Conservation (phyloP, 2,797 vertebrate species). For the Anableps anableps region DNA sequence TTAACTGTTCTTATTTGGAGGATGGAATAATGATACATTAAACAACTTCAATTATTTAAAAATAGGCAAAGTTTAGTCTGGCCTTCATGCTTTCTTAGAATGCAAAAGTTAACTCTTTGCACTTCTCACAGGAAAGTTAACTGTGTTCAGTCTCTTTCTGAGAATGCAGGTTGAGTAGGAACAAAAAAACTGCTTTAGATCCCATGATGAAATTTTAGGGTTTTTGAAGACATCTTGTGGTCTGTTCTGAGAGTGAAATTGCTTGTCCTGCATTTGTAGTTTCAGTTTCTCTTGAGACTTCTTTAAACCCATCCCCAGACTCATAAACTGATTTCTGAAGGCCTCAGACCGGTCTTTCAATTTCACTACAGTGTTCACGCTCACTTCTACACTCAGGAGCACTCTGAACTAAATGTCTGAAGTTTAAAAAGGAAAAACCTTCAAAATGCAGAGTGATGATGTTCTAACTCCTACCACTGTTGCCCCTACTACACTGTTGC, state of each 20-base stretch:
- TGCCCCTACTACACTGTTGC: too few species aligned
- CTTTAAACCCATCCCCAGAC: not conserved
- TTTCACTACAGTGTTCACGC: too few species aligned
- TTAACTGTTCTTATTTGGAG: not conserved
- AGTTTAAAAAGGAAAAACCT: too few species aligned
- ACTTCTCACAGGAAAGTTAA: not conserved
- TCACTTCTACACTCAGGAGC: too few species aligned
- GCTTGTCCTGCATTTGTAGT: not conserved
- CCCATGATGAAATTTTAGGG: not conserved
- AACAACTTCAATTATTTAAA: not conserved
- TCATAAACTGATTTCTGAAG: too few species aligned
- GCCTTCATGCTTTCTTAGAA: not conserved
- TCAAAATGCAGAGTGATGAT: too few species aligned
- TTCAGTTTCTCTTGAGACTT: not conserved
- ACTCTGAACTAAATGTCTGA: too few species aligned
- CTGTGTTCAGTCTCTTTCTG: too few species aligned
- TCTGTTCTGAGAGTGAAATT: not conserved
- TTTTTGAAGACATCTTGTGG: not conserved
- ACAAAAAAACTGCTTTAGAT: not conserved
- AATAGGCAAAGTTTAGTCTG: not conserved
- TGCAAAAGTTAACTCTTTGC: not conserved
- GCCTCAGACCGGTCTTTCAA: too few species aligned
- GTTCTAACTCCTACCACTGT: too few species aligned
- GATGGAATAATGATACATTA: not conserved
- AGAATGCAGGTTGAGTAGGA: too few species aligned